These are phyloP conservation scores for Ornithoptera priamus DNA, from an alignment of 2,888 invertebrate species.

Conservation along the genomic window DNA sequence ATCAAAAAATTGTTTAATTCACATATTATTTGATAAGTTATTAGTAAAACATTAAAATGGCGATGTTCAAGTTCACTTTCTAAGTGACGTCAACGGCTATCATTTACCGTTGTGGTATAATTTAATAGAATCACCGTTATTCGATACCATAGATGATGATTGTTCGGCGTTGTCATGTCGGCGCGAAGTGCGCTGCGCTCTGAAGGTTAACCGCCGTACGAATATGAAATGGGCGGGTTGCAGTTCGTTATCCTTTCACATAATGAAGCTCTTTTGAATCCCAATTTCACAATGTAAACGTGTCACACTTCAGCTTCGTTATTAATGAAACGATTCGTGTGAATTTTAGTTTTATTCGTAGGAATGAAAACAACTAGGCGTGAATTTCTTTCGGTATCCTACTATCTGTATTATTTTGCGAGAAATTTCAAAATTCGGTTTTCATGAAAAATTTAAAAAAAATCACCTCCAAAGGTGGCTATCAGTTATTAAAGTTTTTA, in stretches of 20 bases:
- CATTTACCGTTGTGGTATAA: slow-evolving; percentile 16
- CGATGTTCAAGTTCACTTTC: slow-evolving; percentile 9
- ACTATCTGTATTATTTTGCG: too few species aligned
- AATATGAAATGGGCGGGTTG: slow-evolving; percentile 1
- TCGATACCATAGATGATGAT: background rate
- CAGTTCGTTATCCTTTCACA: slow-evolving; percentile 15
- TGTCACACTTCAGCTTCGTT: slow-evolving; percentile 2
- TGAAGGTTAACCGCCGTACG: background rate
- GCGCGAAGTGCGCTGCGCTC: background rate
- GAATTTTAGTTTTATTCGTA: too few species aligned
- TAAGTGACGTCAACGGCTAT: slow-evolving; percentile 6
- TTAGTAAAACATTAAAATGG: background rate
- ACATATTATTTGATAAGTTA: too few species aligned
- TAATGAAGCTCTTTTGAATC: slow-evolving; percentile 5
- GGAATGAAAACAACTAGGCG: too few species aligned
- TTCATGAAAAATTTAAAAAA: too few species aligned
- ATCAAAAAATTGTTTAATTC: too few species aligned
- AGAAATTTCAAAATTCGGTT: too few species aligned
- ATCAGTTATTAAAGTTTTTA: too few species aligned
- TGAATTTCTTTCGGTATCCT: too few species aligned
- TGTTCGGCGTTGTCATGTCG: background rate
- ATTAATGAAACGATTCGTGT: background rate
- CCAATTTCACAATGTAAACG: background rate
- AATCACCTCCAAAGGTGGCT: too few species aligned
- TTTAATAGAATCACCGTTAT: slow-evolving; percentile 2